Evolutionary conservation across 2,797 vertebrate species (phyloP).

Genomic region (Peromyscus eremicus): DNA sequence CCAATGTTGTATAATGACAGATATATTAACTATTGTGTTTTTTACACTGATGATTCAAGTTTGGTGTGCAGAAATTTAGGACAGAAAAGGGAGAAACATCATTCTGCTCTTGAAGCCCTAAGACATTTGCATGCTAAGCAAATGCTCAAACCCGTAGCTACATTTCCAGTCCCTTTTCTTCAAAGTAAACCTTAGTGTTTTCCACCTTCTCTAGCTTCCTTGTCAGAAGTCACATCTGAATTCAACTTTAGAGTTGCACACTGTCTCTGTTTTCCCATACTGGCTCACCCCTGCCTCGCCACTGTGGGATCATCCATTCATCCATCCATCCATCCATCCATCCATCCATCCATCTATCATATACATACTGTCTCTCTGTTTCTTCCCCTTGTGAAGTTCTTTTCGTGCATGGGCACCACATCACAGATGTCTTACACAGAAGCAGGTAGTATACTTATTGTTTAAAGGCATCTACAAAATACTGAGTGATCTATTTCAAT

Average conservation of each 20-base stretch:
- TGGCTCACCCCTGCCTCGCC: not conserved
- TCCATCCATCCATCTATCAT: no score
- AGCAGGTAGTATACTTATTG: not conserved
- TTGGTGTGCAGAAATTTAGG: not conserved
- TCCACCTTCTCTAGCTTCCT: not conserved
- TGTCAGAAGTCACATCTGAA: not conserved
- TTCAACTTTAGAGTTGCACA: not conserved
- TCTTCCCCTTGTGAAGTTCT: not conserved
- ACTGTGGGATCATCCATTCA: not conserved
- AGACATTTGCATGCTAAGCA: not conserved
- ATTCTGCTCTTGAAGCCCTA: not conserved
- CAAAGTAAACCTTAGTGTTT: not conserved
- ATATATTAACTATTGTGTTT: not conserved
- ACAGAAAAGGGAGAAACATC: not conserved
- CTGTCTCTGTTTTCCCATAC: not conserved
- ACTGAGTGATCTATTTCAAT: not conserved
- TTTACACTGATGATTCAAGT: not conserved
- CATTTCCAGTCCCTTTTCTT: not conserved
- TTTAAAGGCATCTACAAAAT: not conserved
- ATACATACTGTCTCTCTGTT: not conserved
- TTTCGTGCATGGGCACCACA: no score
- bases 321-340: no score
- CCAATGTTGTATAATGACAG: not conserved
- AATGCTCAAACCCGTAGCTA: not conserved
- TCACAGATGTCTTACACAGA: not conserved